A percentile compares a stretch with the other conserved stretches of the same genome.
These are phyloP conservation scores for Eugnorisma glareosa DNA, from an alignment of 2,888 invertebrate genomes.

Conservation along the genomic window DNA sequence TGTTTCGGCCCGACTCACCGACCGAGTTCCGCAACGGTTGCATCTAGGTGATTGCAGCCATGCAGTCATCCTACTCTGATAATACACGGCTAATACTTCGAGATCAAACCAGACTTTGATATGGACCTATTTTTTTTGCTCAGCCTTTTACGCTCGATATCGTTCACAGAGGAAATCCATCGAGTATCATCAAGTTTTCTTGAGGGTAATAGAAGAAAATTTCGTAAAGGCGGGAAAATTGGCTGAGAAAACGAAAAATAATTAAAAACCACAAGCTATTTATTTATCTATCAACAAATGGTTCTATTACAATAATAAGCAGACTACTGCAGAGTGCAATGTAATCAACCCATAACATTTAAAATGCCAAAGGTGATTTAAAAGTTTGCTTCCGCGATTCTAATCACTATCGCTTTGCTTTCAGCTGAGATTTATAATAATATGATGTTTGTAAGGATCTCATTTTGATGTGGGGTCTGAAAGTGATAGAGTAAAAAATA, in stretches of 20 bases:
- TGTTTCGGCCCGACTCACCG: constrained; percentile 63
- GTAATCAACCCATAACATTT: constrained; percentile 34
- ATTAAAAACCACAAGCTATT: not conserved
- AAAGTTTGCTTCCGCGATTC: constrained; percentile 40
- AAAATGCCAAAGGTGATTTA: constrained; percentile 38
- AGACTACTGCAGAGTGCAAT: constrained; percentile 22
- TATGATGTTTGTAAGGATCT: constrained; percentile 18
- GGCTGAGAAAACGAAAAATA: accelerated
- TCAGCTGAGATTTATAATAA: constrained; percentile 20
- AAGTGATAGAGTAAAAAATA: not conserved
- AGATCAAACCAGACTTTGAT: constrained; percentile 41
- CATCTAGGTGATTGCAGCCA: constrained; percentile 68
- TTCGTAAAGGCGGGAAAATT: not conserved
- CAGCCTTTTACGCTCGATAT: not conserved
- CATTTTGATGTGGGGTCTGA: not conserved
- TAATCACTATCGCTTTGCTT: not conserved
- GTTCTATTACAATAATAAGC: not conserved
- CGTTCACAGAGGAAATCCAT: not conserved
- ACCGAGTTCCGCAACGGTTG: constrained; percentile 67
- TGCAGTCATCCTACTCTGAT: constrained; percentile 59
- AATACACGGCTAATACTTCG: constrained; percentile 42
- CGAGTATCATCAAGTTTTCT: not conserved
- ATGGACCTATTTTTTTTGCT: not conserved
- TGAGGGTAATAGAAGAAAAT: not conserved
- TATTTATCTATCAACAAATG: not conserved